phyloP scores from a whole-genome alignment of 2,113 vertebrate species.

The Megaleporinus macrocephalus region DNA sequence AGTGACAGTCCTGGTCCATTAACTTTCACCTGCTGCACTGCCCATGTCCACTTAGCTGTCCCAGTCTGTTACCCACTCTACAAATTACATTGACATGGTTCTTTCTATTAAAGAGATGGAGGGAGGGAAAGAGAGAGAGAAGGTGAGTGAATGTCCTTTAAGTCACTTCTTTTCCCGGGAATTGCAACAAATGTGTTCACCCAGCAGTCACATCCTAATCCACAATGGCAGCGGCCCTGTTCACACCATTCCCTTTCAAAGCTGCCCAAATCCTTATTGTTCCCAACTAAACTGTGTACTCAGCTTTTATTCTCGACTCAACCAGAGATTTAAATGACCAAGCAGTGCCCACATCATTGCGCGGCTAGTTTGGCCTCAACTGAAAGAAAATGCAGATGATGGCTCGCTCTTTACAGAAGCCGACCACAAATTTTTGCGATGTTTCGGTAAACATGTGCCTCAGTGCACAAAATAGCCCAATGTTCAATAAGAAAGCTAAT shows the following conservation, averaged over 20 bases:
- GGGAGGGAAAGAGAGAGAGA: background rate
- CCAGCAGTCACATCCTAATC: background rate
- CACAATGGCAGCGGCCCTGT: background rate
- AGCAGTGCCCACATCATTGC: background rate
- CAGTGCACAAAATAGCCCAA: no score
- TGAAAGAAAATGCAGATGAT: no score
- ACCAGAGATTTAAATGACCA: background rate
- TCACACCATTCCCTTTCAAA: background rate
- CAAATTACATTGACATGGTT: background rate
- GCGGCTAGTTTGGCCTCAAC: no score
- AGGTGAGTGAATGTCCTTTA: background rate
- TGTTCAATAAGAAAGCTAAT: no score
- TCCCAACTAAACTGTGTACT: background rate
- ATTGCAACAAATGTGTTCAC: no score
- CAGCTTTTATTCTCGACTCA: background rate
- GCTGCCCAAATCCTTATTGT: background rate
- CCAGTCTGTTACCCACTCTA: background rate
- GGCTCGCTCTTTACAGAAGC: background rate
- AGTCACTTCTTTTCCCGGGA: background rate
- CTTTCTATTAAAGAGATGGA: background rate
- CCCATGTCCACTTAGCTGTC: background rate
- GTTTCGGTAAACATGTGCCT: background rate
- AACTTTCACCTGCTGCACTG: background rate
- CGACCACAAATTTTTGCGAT: background rate
- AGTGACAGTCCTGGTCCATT: background rate